phyloP scores from a whole-genome alignment of 2,888 invertebrate species.

The Pilophorus perplexus region DNA sequence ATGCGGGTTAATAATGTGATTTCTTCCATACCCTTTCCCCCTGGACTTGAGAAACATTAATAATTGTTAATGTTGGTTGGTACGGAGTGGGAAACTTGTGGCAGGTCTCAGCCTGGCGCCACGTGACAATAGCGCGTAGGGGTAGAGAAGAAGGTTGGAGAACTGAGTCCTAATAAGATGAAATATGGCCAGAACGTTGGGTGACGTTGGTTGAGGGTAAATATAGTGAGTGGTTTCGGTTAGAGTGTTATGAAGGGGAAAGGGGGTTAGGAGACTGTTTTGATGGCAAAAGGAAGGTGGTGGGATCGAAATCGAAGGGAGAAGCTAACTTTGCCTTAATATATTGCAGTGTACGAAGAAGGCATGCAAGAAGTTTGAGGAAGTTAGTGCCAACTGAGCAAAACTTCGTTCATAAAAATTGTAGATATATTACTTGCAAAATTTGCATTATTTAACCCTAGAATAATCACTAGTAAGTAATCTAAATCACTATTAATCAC shows the following conservation, averaged over 20 bases:
- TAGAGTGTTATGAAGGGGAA: not conserved
- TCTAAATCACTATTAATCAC: too few relatives aligned
- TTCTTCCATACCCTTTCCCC: too few relatives aligned
- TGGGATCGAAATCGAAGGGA: not conserved
- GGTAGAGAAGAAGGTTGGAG: not conserved
- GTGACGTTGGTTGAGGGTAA: not conserved
- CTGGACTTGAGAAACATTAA: too few relatives aligned
- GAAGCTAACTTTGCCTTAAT: not conserved
- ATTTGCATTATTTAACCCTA: too few relatives aligned
- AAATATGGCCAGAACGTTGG: conserved; percentile 8
- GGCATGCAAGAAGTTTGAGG: conserved; percentile 4
- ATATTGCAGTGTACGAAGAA: not conserved
- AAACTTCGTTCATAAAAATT: too few relatives aligned
- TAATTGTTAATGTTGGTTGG: too few relatives aligned
- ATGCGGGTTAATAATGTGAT: too few relatives aligned
- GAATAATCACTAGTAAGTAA: too few relatives aligned
- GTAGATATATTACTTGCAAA: too few relatives aligned
- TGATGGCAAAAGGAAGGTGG: not conserved
- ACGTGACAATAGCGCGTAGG: conserved; percentile 13
- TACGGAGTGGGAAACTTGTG: not conserved
- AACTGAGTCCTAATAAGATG: conserved; percentile 11
- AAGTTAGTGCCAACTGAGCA: too few relatives aligned
- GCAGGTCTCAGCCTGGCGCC: conserved; percentile 17
- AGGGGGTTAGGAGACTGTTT: not conserved
- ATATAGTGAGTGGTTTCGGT: not conserved